A percentile compares a stretch with the other conserved stretches of the same genome.
Evolutionary conservation across 1,140 invertebrate genomes (phyloP).

Genomic region (Drosophila willistoni): DNA sequence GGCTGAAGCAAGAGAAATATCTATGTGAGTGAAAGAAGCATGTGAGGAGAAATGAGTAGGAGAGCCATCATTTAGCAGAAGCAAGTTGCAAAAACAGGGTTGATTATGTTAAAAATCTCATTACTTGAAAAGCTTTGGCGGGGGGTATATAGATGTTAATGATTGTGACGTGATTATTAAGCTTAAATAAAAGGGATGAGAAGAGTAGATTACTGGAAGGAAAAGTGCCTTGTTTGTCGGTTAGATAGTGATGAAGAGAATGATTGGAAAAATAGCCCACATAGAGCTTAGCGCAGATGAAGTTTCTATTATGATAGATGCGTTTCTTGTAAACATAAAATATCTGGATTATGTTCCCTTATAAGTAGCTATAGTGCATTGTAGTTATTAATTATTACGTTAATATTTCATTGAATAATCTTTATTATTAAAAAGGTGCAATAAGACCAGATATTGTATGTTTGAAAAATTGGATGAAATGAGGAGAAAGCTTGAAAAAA

Average conservation of each 20-base stretch:
- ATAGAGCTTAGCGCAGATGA: neutral
- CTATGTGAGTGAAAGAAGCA: neutral
- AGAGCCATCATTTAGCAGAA: neutral
- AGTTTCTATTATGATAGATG: neutral
- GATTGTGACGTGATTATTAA: neutral
- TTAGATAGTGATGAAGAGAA: neutral
- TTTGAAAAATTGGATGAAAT: neutral
- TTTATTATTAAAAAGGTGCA: neutral
- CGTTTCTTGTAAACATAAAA: neutral
- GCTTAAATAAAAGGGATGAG: too few relatives aligned
- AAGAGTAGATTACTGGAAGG: neutral
- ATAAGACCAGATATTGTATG: neutral
- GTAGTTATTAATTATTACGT: too few relatives aligned
- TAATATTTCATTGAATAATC: neutral
- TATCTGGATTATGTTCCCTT: too few relatives aligned
- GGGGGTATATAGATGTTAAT: constrained; percentile 1
- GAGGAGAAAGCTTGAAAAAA: neutral
- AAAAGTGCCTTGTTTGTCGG: neutral
- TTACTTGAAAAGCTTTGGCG: neutral
- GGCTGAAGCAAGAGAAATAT: neutral
- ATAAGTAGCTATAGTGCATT: too few relatives aligned
- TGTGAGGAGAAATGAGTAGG: too few relatives aligned
- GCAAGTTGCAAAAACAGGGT: constrained; percentile 2
- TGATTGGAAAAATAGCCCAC: too few relatives aligned
- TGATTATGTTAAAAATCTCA: constrained; percentile 2